These are phyloP conservation scores for Apodemia zela DNA, from an alignment of 2,888 invertebrate genomes.

Conservation along the genomic window DNA sequence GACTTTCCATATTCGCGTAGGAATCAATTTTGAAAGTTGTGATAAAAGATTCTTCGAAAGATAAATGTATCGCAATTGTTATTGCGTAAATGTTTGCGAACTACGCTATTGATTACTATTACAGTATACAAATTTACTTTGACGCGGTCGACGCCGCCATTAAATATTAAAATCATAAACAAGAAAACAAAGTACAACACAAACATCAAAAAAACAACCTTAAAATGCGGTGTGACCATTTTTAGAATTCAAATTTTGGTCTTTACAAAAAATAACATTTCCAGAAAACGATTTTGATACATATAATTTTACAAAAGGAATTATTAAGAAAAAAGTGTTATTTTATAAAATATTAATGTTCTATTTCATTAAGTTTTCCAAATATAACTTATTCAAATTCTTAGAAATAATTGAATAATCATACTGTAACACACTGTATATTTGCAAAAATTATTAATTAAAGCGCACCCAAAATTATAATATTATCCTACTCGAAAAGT, in stretches of 20 bases:
- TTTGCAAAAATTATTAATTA: too few relatives aligned
- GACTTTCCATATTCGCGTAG: conserved; percentile 24
- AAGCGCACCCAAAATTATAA: too few relatives aligned
- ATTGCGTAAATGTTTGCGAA: not conserved
- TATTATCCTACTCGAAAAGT: too few relatives aligned
- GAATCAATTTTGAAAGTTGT: conserved; percentile 22
- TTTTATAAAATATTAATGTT: too few relatives aligned
- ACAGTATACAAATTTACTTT: conserved; percentile 2
- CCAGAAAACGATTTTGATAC: not conserved
- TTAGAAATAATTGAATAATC: too few relatives aligned
- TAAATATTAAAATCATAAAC: conserved; percentile 23
- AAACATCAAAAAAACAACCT: not conserved
- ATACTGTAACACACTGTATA: too few relatives aligned
- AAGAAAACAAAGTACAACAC: conserved; percentile 13
- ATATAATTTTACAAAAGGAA: too few relatives aligned
- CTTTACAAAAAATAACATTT: not conserved
- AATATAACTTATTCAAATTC: too few relatives aligned
- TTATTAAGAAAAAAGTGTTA: too few relatives aligned
- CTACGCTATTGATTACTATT: not conserved
- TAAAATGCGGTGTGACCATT: not conserved
- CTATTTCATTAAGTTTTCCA: too few relatives aligned
- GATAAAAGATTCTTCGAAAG: not conserved
- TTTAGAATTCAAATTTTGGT: not conserved
- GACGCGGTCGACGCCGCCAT: conserved; percentile 28
- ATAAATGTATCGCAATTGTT: not conserved